phyloP scores from a whole-genome alignment of 2,797 vertebrate species.

The Phrynocephalus vlangalii region DNA sequence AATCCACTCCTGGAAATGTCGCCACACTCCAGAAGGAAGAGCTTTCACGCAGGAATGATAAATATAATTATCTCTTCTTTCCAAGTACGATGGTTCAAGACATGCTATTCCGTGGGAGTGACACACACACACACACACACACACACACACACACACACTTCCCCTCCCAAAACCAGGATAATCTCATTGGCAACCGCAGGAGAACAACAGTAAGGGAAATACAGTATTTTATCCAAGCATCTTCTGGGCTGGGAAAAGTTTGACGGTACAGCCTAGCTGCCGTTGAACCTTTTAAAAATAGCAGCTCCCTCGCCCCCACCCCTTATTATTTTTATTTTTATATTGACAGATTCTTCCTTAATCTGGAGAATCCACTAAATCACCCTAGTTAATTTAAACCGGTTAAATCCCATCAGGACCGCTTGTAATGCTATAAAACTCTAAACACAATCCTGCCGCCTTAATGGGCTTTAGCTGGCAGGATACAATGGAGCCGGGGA shows the following conservation, averaged over 20 bases:
- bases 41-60: slow-evolving; percentile 78
- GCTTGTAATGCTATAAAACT: slow-evolving; percentile 72
- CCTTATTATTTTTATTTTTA: background rate
- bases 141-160: slow-evolving; percentile 39
- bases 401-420: slow-evolving; percentile 73
- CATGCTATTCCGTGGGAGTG: too few relatives aligned
- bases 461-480: slow-evolving; percentile 44
- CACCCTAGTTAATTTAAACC: slow-evolving; percentile 73
- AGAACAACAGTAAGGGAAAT: background rate
- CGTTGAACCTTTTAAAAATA: slow-evolving; percentile 55
- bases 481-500: background rate
- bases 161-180: too few relatives aligned
- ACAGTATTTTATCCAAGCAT: background rate
- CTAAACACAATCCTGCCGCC: slow-evolving; percentile 70
- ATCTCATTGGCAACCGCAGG: slow-evolving; percentile 45
- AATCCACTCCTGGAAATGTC: too few relatives aligned
- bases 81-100: slow-evolving; percentile 65
- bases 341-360: slow-evolving; percentile 61
- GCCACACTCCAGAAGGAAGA: slow-evolving; percentile 68
- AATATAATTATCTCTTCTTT: slow-evolving; percentile 75
- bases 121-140: slow-evolving; percentile 56
- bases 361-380: slow-evolving; percentile 75
- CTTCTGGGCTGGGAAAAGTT: slow-evolving; percentile 53
- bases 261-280: slow-evolving; percentile 44
- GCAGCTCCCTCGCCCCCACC: slow-evolving; percentile 34